These are phyloP conservation scores for Agonopterix subpropinquella DNA, from an alignment of 2,888 invertebrate species.

Conservation along the genomic window DNA sequence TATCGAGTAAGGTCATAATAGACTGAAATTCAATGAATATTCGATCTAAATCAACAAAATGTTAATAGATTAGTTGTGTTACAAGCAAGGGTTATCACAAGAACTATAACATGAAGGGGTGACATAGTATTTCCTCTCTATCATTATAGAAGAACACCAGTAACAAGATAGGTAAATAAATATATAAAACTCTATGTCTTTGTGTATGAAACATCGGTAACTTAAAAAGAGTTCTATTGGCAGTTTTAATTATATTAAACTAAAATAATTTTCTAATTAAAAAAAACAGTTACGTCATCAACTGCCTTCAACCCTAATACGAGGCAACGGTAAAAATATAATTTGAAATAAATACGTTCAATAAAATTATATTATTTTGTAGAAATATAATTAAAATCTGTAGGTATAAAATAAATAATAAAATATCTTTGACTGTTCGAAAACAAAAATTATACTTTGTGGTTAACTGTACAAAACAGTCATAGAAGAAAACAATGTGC, in stretches of 20 bases:
- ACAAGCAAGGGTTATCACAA: slow-evolving; percentile 75
- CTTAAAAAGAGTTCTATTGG: slow-evolving; percentile 57
- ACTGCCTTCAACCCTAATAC: slow-evolving; percentile 56
- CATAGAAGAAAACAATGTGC: slow-evolving; percentile 22
- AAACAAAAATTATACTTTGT: slow-evolving; percentile 60
- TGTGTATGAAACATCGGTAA: slow-evolving; percentile 66
- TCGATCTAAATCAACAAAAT: slow-evolving; percentile 35
- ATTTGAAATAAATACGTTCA: slow-evolving; percentile 47
- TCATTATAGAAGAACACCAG: slow-evolving; percentile 29
- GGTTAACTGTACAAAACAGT: slow-evolving; percentile 64
- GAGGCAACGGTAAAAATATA: slow-evolving; percentile 49
- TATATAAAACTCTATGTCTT: slow-evolving; percentile 50
- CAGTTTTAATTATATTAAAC: slow-evolving; percentile 50
- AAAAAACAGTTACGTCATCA: slow-evolving; percentile 36
- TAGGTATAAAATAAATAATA: slow-evolving; percentile 50
- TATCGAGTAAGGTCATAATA: slow-evolving; percentile 5
- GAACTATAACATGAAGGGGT: slow-evolving; percentile 40
- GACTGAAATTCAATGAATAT: background rate
- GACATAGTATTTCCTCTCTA: slow-evolving; percentile 27
- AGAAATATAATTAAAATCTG: slow-evolving; percentile 46
- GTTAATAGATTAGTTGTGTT: slow-evolving; percentile 72
- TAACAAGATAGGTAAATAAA: slow-evolving; percentile 31
- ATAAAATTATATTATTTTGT: slow-evolving; percentile 46
- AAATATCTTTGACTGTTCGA: slow-evolving; percentile 54
- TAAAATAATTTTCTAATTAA: slow-evolving; percentile 43